Evolutionary conservation across 1,140 invertebrate species (phyloP), one percentile per base, ranked within the genome.

Genomic region (Ectropis grisescens): DNA sequence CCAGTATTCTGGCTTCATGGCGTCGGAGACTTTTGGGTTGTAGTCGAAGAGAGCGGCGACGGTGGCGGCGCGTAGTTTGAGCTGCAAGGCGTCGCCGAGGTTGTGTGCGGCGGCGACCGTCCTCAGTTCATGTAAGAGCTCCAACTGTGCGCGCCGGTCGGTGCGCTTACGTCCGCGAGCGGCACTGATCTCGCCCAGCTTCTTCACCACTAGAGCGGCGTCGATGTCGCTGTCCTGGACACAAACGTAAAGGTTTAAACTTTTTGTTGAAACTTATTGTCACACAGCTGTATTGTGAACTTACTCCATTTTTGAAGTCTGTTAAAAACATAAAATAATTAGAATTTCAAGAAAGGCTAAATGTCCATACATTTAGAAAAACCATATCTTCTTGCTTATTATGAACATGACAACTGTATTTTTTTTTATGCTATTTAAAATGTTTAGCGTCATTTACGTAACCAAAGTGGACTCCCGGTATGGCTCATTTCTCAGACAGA

Each of bases 1-100:
- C 97, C 97, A 99, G 75, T 96, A 94, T 66, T 98, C 96, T 2
- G 92, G 88, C 72, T 97, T 98, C 97, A 99, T 99, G 23, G 95
- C 95, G 62, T 98, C 95, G 2, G 94, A 96, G 1, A 81, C 95
- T 81, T 98, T 98, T 0, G 96, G 93, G 79, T 98, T 99, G 76
- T 99, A 98, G 82, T 99, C 98, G 75, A 96, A 99, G 35, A 99
- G 93, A 4, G 97, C 91, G 0, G 97, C 93, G 27, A 98, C 91
- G 11, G 98, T 96, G 19, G 93, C 92, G 43, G 98, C 94, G 53
- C 95, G 92, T 38, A 99, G 94, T 83, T 99, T 99, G 0, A 96
- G 88, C 25, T 87, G 85, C 11, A 99, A 87, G 1, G 93, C 94
- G 13, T 91, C 84, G 1, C 97, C 97, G 2, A 99, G 86, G 64